A percentile compares a stretch with the other conserved stretches of the same genome.
Conservation (phyloP, 1,140 invertebrate species). For the Sycobia sp. region DNA sequence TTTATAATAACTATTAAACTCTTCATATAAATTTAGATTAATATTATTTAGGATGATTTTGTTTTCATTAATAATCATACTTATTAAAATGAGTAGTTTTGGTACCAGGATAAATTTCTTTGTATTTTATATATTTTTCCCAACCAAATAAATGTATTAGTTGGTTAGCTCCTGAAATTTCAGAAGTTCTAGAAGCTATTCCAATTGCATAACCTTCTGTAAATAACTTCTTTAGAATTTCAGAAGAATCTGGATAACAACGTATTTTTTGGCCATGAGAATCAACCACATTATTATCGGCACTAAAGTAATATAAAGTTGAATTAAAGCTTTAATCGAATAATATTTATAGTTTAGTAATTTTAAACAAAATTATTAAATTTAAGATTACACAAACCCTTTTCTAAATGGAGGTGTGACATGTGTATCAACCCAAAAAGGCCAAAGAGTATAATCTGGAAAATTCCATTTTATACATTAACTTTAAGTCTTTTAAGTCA, state of each 20-base stretch:
- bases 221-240: slow-evolving; percentile 66
- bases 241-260: slow-evolving; percentile 67
- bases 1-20: slow-evolving; percentile 31
- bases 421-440: slow-evolving; percentile 78
- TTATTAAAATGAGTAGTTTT: slow-evolving; percentile 77
- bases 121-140: slow-evolving; percentile 73
- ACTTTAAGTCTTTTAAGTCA: not conserved
- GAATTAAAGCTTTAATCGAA: not conserved
- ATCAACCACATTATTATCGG: slow-evolving; percentile 64
- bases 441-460: slow-evolving; percentile 80
- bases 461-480: slow-evolving; percentile 36
- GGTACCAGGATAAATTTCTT: slow-evolving; percentile 77
- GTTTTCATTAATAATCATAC: no score
- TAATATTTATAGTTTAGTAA: no score
- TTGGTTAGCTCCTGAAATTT: slow-evolving; percentile 70
- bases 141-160: slow-evolving; percentile 73
- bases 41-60: slow-evolving; percentile 67
- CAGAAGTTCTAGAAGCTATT: slow-evolving; percentile 72
- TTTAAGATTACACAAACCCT: slow-evolving; percentile 46
- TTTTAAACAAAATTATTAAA: slow-evolving; percentile 10
- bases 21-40: not conserved
- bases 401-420: slow-evolving; percentile 70
- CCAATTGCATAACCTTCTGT: slow-evolving; percentile 66
- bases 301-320: slow-evolving; percentile 43
- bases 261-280: slow-evolving; percentile 58